Conservation (phyloP, 1,140 invertebrate species). For the Aplysia californica region DNA sequence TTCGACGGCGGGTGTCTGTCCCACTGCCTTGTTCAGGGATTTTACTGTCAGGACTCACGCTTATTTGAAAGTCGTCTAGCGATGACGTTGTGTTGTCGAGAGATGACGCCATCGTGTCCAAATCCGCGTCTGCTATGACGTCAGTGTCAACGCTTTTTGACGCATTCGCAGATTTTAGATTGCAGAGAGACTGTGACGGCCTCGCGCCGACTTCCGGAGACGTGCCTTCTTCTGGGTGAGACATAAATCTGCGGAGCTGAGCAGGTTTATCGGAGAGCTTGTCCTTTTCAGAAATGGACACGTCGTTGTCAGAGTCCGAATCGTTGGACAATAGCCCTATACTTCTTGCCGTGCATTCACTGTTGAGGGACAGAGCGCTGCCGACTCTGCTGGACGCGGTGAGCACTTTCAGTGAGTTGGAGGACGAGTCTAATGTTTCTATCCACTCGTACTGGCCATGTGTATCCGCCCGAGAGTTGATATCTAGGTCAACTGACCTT, state of each 20-base stretch:
- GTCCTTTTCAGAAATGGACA: conserved; percentile 55
- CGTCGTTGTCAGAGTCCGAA: conserved; percentile 79
- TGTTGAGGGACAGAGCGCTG: conserved; percentile 70
- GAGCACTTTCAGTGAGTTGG: conserved; percentile 36
- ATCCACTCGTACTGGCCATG: conserved; percentile 26
- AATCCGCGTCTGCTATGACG: too few relatives aligned
- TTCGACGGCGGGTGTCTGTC: too few relatives aligned
- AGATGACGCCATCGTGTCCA: too few relatives aligned
- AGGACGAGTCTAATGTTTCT: conserved; percentile 37
- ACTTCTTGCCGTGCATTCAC: conserved; percentile 71
- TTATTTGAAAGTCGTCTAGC: too few relatives aligned
- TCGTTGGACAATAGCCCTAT: conserved; percentile 77
- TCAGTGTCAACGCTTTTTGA: too few relatives aligned
- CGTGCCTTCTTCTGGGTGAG: conserved; percentile 24
- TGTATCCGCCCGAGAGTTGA: conserved; percentile 43
- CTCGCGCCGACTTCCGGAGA: not conserved
- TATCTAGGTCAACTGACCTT: conserved; percentile 59
- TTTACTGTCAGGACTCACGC: too few relatives aligned
- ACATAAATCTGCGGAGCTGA: conserved; percentile 27
- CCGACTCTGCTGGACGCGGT: conserved; percentile 65
- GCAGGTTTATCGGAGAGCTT: not conserved
- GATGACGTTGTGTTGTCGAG: too few relatives aligned
- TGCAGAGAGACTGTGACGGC: conserved; percentile 30
- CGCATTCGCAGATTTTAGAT: conserved; percentile 30
- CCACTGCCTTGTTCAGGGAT: too few relatives aligned